Conservation (phyloP, 2,797 vertebrate genomes). For the Scleropages formosus region DNA sequence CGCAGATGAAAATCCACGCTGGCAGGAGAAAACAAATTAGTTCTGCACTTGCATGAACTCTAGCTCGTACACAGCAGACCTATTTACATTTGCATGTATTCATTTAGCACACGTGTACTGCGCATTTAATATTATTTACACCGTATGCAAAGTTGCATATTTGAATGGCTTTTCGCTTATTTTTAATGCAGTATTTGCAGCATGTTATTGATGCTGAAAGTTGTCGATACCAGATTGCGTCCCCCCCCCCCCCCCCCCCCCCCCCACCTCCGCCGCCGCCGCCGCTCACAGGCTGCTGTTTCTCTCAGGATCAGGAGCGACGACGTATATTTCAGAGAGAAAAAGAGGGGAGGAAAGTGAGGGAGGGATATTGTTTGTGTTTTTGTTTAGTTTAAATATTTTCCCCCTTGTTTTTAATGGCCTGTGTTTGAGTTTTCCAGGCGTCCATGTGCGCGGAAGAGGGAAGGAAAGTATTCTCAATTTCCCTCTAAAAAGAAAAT, state of each 20-base stretch:
- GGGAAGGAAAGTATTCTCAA: constrained; percentile 86
- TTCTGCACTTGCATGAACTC: constrained; percentile 7
- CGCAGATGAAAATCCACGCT: constrained; percentile 1
- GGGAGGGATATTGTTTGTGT: constrained; percentile 59
- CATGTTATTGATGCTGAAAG: background rate
- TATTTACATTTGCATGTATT: background rate
- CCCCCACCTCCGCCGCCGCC: too few species aligned
- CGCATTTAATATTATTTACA: background rate
- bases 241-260: too few species aligned
- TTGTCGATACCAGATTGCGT: background rate
- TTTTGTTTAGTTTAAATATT: constrained; percentile 72
- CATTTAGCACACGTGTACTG: background rate
- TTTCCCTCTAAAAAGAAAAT: constrained; percentile 99
- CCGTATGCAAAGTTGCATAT: background rate
- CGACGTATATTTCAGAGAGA: constrained; percentile 10
- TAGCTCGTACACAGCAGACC: background rate
- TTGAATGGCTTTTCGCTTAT: background rate
- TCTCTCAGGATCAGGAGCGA: background rate
- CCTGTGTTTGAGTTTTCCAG: constrained; percentile 57
- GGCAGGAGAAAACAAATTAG: constrained; percentile 27
- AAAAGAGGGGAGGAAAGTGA: constrained; percentile 33
- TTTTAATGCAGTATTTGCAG: background rate
- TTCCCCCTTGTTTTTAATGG: constrained; percentile 61
- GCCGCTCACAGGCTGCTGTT: background rate
- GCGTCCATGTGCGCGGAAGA: constrained; percentile 53